These are phyloP conservation scores for Physella acuta DNA, from an alignment of 1,140 invertebrate genomes.

Conservation along the genomic window DNA sequence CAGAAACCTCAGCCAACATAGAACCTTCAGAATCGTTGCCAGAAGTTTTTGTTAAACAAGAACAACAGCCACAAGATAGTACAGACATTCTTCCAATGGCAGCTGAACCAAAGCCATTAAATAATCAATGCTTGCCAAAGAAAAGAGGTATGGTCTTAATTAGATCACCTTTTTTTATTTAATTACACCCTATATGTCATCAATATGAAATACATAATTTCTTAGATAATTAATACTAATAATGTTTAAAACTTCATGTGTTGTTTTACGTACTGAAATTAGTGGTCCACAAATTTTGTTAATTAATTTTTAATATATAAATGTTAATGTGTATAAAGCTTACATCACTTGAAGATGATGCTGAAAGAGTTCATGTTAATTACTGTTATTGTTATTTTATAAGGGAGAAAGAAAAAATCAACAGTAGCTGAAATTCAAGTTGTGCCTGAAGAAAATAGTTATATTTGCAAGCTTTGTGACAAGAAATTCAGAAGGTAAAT, in stretches of 20 bases:
- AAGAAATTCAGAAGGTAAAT: constrained; percentile 18
- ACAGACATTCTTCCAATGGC: not conserved
- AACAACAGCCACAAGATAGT: not conserved
- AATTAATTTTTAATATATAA: too few relatives aligned
- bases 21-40: not conserved
- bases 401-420: constrained; percentile 9
- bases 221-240: too few relatives aligned
- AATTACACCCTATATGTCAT: not conserved
- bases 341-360: too few relatives aligned
- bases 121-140: not conserved
- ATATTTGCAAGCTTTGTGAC: constrained; percentile 14
- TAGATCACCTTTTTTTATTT: not conserved
- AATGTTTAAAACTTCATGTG: too few relatives aligned
- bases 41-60: not conserved
- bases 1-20: not conserved
- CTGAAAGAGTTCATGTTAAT: too few relatives aligned
- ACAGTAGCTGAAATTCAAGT: not conserved
- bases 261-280: too few relatives aligned
- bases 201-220: too few relatives aligned
- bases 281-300: too few relatives aligned
- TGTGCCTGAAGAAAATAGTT: not conserved
- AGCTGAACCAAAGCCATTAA: not conserved
- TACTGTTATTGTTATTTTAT: not conserved
- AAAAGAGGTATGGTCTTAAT: not conserved
- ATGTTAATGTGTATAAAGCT: too few relatives aligned